Conservation (phyloP, 2,888 invertebrate genomes). For the Napeogenes inachia region DNA sequence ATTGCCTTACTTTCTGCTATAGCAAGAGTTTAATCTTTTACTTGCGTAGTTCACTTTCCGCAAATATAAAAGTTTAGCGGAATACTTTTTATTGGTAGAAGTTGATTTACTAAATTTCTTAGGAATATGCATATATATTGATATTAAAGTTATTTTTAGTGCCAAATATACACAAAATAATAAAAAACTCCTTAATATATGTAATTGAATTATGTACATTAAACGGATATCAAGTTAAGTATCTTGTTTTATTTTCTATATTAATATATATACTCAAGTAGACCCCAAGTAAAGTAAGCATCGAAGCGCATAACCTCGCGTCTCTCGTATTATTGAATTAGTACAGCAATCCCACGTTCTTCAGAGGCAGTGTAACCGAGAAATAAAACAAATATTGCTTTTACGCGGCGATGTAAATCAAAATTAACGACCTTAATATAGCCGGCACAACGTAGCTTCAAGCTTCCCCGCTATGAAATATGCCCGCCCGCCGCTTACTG, state of each 20-base stretch:
- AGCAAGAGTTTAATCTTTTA: slow-evolving; percentile 44
- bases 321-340: slow-evolving; percentile 57
- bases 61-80: slow-evolving; percentile 18
- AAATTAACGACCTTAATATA: slow-evolving; percentile 78
- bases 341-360: slow-evolving; percentile 63
- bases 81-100: no score
- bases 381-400: slow-evolving; percentile 78
- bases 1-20: slow-evolving; percentile 54
- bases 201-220: no score
- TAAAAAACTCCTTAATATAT: no score
- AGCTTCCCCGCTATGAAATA: slow-evolving; percentile 75
- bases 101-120: no score
- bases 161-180: no score
- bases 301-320: slow-evolving; percentile 54
- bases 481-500: slow-evolving; percentile 72
- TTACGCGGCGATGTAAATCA: slow-evolving; percentile 75
- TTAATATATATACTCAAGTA: slow-evolving; percentile 33
- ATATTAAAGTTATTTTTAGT: no score
- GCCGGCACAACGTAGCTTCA: slow-evolving; percentile 66
- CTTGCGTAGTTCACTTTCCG: slow-evolving; percentile 44
- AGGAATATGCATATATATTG: no score
- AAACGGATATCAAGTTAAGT: no score
- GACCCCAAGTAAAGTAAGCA: slow-evolving; percentile 44
- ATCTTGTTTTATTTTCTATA: background rate
- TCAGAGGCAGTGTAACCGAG: slow-evolving; percentile 58